Evolutionary conservation across 1,140 invertebrate species (phyloP).

Genomic region (Leptinotarsa defecta): DNA sequence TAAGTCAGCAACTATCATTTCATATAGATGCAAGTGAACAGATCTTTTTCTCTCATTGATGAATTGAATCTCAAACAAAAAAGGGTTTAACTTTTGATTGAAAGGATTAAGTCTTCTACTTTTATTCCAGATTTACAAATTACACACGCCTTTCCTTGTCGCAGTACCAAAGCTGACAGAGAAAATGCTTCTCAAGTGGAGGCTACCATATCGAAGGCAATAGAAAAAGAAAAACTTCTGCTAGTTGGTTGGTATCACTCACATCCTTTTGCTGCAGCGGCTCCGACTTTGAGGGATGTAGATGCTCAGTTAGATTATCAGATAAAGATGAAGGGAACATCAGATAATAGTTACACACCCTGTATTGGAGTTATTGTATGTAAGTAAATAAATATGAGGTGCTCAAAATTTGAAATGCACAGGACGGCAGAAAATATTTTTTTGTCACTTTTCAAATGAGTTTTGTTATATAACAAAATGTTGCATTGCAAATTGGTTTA

Average conservation of each 20-base stretch:
- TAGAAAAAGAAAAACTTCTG: constrained; percentile 79
- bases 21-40: background rate
- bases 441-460: background rate
- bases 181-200: constrained; percentile 75
- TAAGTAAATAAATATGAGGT: constrained; percentile 59
- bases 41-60: background rate
- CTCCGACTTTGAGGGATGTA: constrained; percentile 87
- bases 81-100: too few relatives aligned
- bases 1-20: constrained; percentile 60
- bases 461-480: too few relatives aligned
- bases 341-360: constrained; percentile 87
- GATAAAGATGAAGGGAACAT: constrained; percentile 89
- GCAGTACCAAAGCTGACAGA: constrained; percentile 78
- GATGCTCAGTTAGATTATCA: constrained; percentile 93
- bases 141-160: constrained; percentile 87
- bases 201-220: constrained; percentile 78
- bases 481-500: too few relatives aligned
- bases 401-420: background rate
- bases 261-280: constrained; percentile 86
- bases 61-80: too few relatives aligned
- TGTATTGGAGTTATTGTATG: constrained; percentile 92
- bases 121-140: constrained; percentile 77
- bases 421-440: background rate
- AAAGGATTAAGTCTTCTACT: background rate
- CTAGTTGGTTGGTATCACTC: constrained; percentile 96